A percentile compares a stretch with the other conserved stretches of the same genome.
Evolutionary conservation across 2,888 invertebrate species (phyloP).

Genomic region (Alcis repandata): DNA sequence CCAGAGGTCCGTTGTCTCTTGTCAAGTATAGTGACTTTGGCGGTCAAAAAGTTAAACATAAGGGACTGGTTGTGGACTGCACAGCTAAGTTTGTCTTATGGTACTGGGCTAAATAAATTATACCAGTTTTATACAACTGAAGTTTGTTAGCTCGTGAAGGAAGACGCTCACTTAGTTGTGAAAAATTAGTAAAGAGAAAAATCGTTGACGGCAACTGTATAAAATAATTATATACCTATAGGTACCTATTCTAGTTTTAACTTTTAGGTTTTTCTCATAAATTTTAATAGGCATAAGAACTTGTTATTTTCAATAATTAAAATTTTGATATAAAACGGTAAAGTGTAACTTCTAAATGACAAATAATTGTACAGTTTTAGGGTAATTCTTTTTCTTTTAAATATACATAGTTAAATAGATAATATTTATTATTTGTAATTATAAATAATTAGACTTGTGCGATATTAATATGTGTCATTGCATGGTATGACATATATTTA

Average conservation of each 20-base stretch:
- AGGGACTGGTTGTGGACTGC: no score
- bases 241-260: slow-evolving; percentile 4
- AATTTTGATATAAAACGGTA: slow-evolving; percentile 62
- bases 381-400: slow-evolving; percentile 46
- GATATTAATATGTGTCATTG: no score
- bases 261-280: slow-evolving; percentile 3
- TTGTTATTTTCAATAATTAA: slow-evolving; percentile 40
- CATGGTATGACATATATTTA: no score
- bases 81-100: no score
- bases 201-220: neutral
- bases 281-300: neutral
- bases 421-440: neutral
- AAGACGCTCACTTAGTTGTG: no score
- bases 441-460: neutral
- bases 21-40: no score
- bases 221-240: neutral
- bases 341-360: slow-evolving; percentile 82
- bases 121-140: no score
- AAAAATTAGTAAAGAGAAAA: no score
- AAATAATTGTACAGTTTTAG: slow-evolving; percentile 75
- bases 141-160: no score
- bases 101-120: no score
- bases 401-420: slow-evolving; percentile 5
- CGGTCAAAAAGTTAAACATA: no score
- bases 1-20: no score